Conservation (phyloP, 2,888 invertebrate species). For the Mycalesis mineus region DNA sequence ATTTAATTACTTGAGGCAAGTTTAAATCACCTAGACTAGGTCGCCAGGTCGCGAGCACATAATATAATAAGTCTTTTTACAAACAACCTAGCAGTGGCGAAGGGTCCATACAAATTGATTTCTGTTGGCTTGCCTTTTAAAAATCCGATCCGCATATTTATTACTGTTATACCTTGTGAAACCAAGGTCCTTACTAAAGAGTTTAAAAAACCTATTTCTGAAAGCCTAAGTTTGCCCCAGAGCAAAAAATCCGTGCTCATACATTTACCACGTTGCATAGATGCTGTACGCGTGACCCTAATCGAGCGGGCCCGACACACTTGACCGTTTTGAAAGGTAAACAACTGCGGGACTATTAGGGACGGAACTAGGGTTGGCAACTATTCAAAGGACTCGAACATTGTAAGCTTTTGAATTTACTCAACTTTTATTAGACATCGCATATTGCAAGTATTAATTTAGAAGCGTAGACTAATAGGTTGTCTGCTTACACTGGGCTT, state of each 20-base stretch:
- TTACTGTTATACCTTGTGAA: no score
- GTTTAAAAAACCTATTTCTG: conserved; percentile 12
- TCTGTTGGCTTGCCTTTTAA: no score
- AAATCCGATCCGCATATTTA: no score
- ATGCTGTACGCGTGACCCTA: conserved; percentile 24
- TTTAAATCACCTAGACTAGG: background rate
- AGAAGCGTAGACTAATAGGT: no score
- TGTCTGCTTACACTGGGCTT: no score
- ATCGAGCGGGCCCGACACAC: conserved; percentile 24
- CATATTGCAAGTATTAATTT: no score
- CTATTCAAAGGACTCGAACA: background rate
- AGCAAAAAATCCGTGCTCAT: conserved; percentile 13
- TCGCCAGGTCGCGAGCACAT: background rate
- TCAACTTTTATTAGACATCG: no score
- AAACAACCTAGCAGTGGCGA: no score
- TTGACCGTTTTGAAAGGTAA: conserved; percentile 28
- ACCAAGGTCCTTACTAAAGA: conserved; percentile 4
- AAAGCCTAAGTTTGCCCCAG: conserved; percentile 1
- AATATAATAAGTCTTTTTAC: background rate
- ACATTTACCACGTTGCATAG: conserved; percentile 25
- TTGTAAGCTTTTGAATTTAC: no score
- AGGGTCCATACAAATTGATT: no score
- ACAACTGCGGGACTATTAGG: conserved; percentile 21
- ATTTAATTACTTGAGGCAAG: background rate
- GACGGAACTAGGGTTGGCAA: conserved; percentile 3